Conservation (phyloP, 1,140 invertebrate genomes). For the Neelides sp. region DNA sequence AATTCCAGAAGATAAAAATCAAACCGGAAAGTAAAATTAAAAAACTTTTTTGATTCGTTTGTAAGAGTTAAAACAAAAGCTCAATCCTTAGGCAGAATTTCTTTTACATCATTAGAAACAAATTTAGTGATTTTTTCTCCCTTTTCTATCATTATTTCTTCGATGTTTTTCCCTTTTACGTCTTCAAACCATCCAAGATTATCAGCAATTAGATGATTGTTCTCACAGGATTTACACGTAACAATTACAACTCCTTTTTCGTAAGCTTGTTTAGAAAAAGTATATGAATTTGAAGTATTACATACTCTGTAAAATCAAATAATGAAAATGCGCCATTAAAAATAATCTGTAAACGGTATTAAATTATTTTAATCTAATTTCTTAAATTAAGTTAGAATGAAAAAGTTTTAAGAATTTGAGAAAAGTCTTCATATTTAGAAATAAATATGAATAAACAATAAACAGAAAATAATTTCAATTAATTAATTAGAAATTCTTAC, state of each 20-base stretch:
- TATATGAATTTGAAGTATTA: slow-evolving; percentile 32
- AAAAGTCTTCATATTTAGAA: background rate
- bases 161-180: slow-evolving; percentile 40
- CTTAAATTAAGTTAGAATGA: background rate
- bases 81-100: slow-evolving; percentile 18
- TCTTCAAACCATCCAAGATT: slow-evolving; percentile 44
- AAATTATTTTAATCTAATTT: background rate
- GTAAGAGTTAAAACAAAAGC: background rate
- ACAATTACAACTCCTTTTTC: slow-evolving; percentile 43
- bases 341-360: background rate
- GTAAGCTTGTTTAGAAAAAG: slow-evolving; percentile 42
- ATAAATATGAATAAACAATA: background rate
- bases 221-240: slow-evolving; percentile 40
- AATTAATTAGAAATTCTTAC: slow-evolving; percentile 15
- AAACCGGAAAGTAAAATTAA: background rate
- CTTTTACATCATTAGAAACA: slow-evolving; percentile 12
- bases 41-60: no score
- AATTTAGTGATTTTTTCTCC: slow-evolving; percentile 38
- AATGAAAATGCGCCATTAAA: background rate
- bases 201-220: slow-evolving; percentile 44
- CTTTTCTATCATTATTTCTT: slow-evolving; percentile 41
- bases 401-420: background rate
- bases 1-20: background rate
- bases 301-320: slow-evolving; percentile 22
- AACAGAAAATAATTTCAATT: background rate